Base-by-base conservation (phyloP, 2,888 invertebrate species). In the Agrypnus murinus region DNA sequence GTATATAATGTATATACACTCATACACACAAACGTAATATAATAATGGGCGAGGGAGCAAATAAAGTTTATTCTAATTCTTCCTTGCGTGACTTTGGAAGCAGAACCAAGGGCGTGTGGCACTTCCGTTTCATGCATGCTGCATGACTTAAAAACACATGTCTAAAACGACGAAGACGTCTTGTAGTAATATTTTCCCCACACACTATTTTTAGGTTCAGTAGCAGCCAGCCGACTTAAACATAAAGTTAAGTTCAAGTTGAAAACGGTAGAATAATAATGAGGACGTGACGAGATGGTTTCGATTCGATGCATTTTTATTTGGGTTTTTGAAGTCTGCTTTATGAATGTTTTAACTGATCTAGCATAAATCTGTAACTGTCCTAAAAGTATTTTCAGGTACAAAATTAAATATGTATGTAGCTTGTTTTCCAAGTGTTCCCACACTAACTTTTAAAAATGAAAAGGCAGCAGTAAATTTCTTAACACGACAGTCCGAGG, bases 111-210 rank as follows among this genome's bases (percentile, higher is more conserved):
- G 68, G 66, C 63, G 66, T 63, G 71, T 58, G 46, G 38, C 60
- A 50, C 65, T 71, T 71, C 71, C 71, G 71, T 57, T 71, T 71
- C 66, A 66, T 58, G 66, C 66, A 63, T 19, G 15, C 57, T 71
- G 70, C 64, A 58, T 58, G 40, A 57, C 57, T 66, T 65, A 62
- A 71, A 60, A 71, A 71, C 71, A 71, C 65, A 59, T 71, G 66
- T 70, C 38, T 55, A 17, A 48, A 59, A 55, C 31, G 65, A 38
- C n/a, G 43, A 55, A 38, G 38, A 53, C 67, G 45, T 65, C 57
- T 58, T 46, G 32, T n/a, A n/a, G n/a, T n/a, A n/a, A n/a, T n/a
- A 25, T 5, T 25, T 32, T 15, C 15, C 5, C n/a, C 36, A 40
- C n/a, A n/a, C 14, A 43, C 58, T 70, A 70, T 70, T 70, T 70